Evolutionary conservation across 2,888 invertebrate species (phyloP).

Genomic region (Xylota sylvarum): DNA sequence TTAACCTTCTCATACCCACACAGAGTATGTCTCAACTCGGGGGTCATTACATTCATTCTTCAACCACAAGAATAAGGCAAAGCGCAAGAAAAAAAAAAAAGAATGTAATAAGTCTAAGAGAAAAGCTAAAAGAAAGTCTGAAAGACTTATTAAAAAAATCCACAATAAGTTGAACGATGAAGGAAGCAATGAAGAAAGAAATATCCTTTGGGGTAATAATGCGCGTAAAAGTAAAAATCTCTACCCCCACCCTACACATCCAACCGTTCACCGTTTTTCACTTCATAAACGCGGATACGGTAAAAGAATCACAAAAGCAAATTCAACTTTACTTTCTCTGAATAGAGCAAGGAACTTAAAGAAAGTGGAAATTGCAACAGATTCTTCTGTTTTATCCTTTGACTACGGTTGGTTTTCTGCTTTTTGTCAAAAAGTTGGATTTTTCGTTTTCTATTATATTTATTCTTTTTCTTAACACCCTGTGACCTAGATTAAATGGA

Average conservation of each 20-base stretch:
- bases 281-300: slow-evolving; percentile 16
- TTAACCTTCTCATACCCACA: slow-evolving; percentile 8
- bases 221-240: slow-evolving; percentile 42
- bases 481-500: slow-evolving; percentile 40
- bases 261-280: slow-evolving; percentile 17
- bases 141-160: slow-evolving; percentile 61
- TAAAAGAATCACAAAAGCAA: slow-evolving; percentile 14
- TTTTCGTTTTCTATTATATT: slow-evolving; percentile 20
- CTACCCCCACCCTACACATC: too few relatives aligned
- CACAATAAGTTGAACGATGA: slow-evolving; percentile 51
- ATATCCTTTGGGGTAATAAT: slow-evolving; percentile 61
- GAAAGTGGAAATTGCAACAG: slow-evolving; percentile 59
- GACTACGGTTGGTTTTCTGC: slow-evolving; percentile 20
- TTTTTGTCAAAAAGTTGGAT: slow-evolving; percentile 25
- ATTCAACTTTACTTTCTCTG: slow-evolving; percentile 37
- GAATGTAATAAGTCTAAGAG: slow-evolving; percentile 36
- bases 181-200: slow-evolving; percentile 39
- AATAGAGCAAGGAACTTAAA: slow-evolving; percentile 10
- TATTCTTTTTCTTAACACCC: slow-evolving; percentile 5
- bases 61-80: slow-evolving; percentile 35
- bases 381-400: slow-evolving; percentile 38
- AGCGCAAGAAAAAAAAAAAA: neutral
- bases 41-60: slow-evolving; percentile 66
- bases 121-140: slow-evolving; percentile 34
- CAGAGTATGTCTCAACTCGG: slow-evolving; percentile 4